These are phyloP conservation scores for Protonibea diacanthus DNA, from an alignment of 2,797 vertebrate species.

Conservation along the genomic window DNA sequence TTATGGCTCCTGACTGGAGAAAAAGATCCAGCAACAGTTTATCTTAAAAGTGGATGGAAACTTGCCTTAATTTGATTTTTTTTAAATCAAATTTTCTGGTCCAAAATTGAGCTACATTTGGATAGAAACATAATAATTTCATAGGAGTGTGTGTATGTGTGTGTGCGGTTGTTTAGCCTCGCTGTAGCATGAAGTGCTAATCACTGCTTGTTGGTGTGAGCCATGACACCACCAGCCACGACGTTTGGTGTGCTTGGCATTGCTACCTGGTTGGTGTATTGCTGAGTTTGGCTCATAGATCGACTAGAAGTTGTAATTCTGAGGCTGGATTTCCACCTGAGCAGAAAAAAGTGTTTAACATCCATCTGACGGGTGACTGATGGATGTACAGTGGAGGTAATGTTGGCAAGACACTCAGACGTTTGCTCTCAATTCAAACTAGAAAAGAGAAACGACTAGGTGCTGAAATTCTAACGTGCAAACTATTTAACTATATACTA, in stretches of 20 bases:
- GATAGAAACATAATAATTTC: constrained; percentile 2
- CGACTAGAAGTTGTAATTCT: not conserved
- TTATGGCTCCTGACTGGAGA: too few relatives aligned
- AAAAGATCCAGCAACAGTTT: too few relatives aligned
- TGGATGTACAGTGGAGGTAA: too few relatives aligned
- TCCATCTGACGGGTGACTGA: not conserved
- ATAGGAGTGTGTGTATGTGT: not conserved
- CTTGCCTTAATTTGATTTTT: not conserved
- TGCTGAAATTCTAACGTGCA: not conserved
- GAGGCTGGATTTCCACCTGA: constrained; percentile 30
- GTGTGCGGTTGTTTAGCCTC: constrained; percentile 21
- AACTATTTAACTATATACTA: not conserved
- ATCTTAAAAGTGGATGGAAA: not conserved
- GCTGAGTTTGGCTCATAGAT: constrained; percentile 1
- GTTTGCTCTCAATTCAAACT: not conserved
- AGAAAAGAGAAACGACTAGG: not conserved
- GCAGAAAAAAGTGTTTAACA: not conserved
- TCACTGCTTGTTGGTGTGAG: constrained; percentile 43
- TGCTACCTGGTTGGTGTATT: constrained; percentile 1
- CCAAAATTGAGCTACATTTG: not conserved
- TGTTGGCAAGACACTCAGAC: too few relatives aligned
- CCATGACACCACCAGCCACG: not conserved
- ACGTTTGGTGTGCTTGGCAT: constrained; percentile 5
- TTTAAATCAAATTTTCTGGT: not conserved
- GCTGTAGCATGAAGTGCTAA: constrained; percentile 37